These are phyloP conservation scores for Cephus spinipes DNA, from an alignment of 2,888 invertebrate genomes.

Conservation along the genomic window DNA sequence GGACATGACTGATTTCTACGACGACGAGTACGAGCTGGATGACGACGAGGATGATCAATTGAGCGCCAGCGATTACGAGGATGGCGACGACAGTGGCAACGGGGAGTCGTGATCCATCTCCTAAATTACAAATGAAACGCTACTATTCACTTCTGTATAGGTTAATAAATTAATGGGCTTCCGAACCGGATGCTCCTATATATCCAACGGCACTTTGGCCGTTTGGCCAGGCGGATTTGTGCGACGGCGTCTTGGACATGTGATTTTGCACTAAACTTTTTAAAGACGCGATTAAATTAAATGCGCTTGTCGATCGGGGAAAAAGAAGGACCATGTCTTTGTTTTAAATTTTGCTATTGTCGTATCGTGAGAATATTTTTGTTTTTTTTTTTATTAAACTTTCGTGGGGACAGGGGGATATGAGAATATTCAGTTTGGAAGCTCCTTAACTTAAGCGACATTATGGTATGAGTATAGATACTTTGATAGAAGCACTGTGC, in stretches of 20 bases:
- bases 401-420: not conserved
- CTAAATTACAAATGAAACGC: constrained; percentile 30
- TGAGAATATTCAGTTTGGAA: constrained; percentile 44
- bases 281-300: not conserved
- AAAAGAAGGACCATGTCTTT: not conserved
- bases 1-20: constrained; percentile 97
- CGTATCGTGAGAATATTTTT: not conserved
- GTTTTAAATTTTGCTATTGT: not conserved
- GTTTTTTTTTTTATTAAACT: not conserved
- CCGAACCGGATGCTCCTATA: constrained; percentile 50
- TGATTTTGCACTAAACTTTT: not conserved
- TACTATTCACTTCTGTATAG: constrained; percentile 56
- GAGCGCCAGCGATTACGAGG: constrained; percentile 78
- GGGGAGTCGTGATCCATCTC: constrained; percentile 85
- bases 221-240: not conserved
- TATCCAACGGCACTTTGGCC: not conserved
- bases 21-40: constrained; percentile 90
- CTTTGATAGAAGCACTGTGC: constrained; percentile 51
- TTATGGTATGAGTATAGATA: constrained; percentile 41
- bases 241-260: not conserved
- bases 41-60: constrained; percentile 75
- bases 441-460: constrained; percentile 52
- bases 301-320: not conserved
- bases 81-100: constrained; percentile 91
- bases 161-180: constrained; percentile 60